Base-by-base conservation (phyloP, 2,888 invertebrate species). In the Caenorhabditis sp. region DNA sequence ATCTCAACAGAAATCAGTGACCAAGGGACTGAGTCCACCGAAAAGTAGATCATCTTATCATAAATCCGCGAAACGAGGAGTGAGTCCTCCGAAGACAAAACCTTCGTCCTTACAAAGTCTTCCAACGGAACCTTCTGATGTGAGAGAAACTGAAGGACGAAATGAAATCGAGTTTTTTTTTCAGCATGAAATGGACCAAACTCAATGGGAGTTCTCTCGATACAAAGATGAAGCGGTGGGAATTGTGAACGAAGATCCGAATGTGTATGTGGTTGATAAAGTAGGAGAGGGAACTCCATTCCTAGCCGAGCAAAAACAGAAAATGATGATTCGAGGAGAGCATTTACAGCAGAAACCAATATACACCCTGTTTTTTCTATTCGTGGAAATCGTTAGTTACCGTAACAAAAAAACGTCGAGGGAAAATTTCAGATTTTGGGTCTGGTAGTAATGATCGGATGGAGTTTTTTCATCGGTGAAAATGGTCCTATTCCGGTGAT, bases 171-270 rank as follows among this genome's bases (percentile, higher is more conserved):
- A 31, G 35, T 31, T 35, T n/a, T n/a, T n/a, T n/a, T 51, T 64
- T 66, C 69, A 77, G 73, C 69, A 56, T 1, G 73, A 24, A 16
- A 79, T 79, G 28, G 85, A 85, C 73, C 10, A 28, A 35, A 86
- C 86, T 2, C 86, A 86, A 69, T 86, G 86, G 86, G 86, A 86
- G 47, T 63, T 58, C 28, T 58, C 86, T 14, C 66, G 69, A 22
- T 86, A 58, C 49, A 80, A 80, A 56, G 80, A 75, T 38, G 80
- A 86, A 28, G 64, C 72, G 0, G 66, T 14, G 24, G 75, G 72
- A 1, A 35, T n/a, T 14, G 68, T 69, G 5, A 51, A 35, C 1
- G 68, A 68, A 7, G 75, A 80, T 64, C 79, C 76, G 19, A 61
- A 72, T 61, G 22, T n/a, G 12, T 38, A 41, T 38, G 61, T 74